Conservation (phyloP, 2,888 invertebrate genomes). For the Tortrix viridana region DNA sequence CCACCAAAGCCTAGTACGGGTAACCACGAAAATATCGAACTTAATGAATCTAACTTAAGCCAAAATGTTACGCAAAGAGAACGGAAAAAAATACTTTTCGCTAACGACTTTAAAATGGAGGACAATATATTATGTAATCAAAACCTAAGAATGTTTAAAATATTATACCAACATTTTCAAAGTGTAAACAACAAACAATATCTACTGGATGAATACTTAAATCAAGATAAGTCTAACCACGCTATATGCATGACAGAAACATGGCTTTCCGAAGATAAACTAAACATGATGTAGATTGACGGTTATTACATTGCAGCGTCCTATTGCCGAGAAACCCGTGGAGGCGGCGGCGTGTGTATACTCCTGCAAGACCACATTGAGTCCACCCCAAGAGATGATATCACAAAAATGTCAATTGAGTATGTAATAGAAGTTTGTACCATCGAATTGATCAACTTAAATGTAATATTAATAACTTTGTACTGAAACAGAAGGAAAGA, state of each 20-base stretch:
- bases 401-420: background rate
- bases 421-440: background rate
- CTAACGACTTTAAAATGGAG: too few species aligned
- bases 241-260: background rate
- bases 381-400: background rate
- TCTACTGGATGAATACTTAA: background rate
- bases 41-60: too few species aligned
- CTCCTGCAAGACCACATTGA: background rate
- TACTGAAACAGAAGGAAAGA: slow-evolving; percentile 3
- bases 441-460: background rate
- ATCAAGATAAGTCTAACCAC: background rate
- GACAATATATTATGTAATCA: too few species aligned
- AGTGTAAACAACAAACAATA: background rate
- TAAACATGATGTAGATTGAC: background rate
- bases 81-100: too few species aligned
- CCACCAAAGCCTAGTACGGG: too few species aligned
- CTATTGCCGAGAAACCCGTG: background rate
- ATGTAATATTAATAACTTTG: background rate
- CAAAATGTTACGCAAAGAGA: too few species aligned
- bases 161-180: background rate
- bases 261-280: background rate
- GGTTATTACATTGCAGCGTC: background rate
- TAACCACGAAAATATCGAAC: too few species aligned
- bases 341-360: slow-evolving; percentile 1
- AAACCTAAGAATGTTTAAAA: too few species aligned